Evolutionary conservation across 2,113 vertebrate genomes (phyloP), one percentile per base, ranked within the genome.

Genomic region (Lasiurus cinereus): DNA sequence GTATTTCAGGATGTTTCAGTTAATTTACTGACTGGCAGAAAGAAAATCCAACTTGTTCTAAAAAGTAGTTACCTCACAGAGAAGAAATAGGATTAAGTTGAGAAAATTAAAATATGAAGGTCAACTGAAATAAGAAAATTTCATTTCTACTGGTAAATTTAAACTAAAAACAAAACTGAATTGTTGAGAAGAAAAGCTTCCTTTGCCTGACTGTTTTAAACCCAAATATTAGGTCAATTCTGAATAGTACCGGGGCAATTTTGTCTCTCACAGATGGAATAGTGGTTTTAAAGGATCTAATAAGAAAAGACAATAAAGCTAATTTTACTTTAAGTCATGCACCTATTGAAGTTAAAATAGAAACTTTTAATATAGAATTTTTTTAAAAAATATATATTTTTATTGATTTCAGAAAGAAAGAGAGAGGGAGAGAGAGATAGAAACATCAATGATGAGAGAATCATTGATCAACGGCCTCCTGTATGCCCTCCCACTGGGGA

Each of bases 41-140:
- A 92, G 70, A 92, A 95, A 93, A 92, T 36, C 12, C 36, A 77
- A 50, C 39, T 83, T 91, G 12, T 69, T 86, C 50, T 79, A 52
- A 83, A 93, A 91, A 67, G 31, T 12, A 92, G 16, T 46, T 24
- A 80, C 21, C 31, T 21, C 78, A 14, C 15, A 79, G 39, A 64
- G 52, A 90, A 93, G 33, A 92, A 24, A 88, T 56, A 10, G 79
- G 6, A 56, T 74, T 46, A 73, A 56, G 56, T 1, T 46, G 19
- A 83, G 33, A 74, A 39, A 69, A 88, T 77, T 27, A 74, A 69
- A 43, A 54, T 36, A 16, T 54, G 18, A 92, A 87, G 31, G 64
- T 73, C 66, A 78, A 3, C 10, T 31, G 12, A 80, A 84, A 74
- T 59, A 46, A 33, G 3, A 84, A 76, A 48, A 27, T n/a, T 8